Conservation (phyloP, 2,113 vertebrate genomes). For the Neotragus pygmaeus region DNA sequence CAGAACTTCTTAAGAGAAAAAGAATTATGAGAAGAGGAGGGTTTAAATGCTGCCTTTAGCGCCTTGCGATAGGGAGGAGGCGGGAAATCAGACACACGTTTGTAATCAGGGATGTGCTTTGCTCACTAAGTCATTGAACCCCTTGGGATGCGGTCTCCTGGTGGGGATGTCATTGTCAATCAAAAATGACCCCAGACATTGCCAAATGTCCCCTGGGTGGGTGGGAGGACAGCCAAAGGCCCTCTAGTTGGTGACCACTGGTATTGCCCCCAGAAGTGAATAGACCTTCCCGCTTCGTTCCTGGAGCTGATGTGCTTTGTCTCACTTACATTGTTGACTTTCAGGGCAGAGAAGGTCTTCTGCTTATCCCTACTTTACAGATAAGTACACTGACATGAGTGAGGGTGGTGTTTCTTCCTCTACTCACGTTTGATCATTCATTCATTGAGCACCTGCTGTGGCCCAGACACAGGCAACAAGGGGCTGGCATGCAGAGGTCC, state of each 20-base stretch:
- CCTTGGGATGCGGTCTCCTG: background rate
- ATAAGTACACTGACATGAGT: background rate
- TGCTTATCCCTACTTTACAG: background rate
- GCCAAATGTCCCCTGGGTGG: background rate
- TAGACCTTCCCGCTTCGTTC: background rate
- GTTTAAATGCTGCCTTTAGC: background rate
- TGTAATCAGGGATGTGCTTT: accelerated
- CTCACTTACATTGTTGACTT: background rate
- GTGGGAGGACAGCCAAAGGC: accelerated
- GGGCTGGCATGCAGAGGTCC: too few relatives aligned
- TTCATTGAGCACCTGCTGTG: background rate
- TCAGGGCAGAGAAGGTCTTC: background rate
- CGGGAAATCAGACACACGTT: too few relatives aligned
- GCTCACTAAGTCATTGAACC: accelerated
- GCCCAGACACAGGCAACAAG: background rate
- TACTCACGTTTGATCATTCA: background rate
- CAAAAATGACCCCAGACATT: background rate
- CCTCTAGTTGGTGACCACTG: background rate
- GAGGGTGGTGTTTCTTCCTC: background rate
- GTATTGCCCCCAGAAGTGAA: background rate
- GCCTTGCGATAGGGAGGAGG: background rate
- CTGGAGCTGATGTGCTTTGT: background rate
- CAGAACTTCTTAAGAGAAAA: background rate
- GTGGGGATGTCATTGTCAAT: background rate
- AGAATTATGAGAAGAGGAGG: background rate